Evolutionary conservation across 53 echinoderm and acorn worm species (phyloP), one percentile per base, ranked within the genome.

Genomic region (Paelopatides confundens): DNA sequence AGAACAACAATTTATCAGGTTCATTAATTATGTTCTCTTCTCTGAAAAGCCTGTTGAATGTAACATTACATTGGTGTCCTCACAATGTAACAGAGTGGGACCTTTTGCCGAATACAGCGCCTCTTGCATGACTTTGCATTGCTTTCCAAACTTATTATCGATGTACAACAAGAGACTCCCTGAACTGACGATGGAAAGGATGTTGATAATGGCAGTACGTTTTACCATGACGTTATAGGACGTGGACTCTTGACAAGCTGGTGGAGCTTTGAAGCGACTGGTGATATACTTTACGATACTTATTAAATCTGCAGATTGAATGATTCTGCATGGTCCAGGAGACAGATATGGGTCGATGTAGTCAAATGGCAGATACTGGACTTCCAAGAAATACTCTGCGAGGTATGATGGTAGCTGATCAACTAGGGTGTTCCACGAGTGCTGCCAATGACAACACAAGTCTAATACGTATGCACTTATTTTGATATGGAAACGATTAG

Each of bases 121-220:
- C n/a, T 83, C 37, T 24, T 38, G 39, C 37, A 83, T 28, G 1
- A 83, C 65, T 3, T 12, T 64, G 15, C 38, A 6, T 9, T 62
- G 84, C 15, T 38, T 37, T 40, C 84, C 84, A 3, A 36, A n/a
- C 40, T 24, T 83, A 63, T 83, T 83, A 32, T 83, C 84, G 9
- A 83, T n/a, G 36, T 83, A 83, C 38, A 83, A 24, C 36, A 83
- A 37, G 2, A 83, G 1, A 21, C 36, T 23, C 37, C 63, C 84
- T 11, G 84, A 37, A 26, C 37, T 9, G 17, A 64, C 63, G 3
- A 5, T 13, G 39, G 63, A 64, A 8, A 83, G 65, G 64, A 83
- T 83, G 63, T 83, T 63, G 47, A 39, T 32, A 6, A 83, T 35
- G 6, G 63, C 14, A 27, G 35, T 63, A 15, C 13, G 34, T 15